These are phyloP conservation scores for Scaptomyza polygonia DNA, from an alignment of 2,888 invertebrate genomes.

Conservation along the genomic window DNA sequence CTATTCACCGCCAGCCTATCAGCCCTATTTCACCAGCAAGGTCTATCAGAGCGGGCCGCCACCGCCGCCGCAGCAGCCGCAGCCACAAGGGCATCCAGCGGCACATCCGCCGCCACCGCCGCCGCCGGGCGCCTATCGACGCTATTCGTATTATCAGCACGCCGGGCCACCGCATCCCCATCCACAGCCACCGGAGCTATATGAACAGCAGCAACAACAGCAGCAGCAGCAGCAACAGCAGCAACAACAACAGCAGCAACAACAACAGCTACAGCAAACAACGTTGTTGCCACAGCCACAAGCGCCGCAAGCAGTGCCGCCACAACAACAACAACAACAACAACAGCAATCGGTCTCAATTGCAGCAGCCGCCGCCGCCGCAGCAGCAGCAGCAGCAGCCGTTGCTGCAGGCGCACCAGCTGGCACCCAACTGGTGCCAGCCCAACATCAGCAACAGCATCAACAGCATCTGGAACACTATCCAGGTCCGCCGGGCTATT, in stretches of 20 bases:
- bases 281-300: conserved; percentile 38
- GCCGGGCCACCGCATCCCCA: conserved; percentile 50
- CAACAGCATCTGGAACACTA: conserved; percentile 85
- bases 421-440: conserved; percentile 84
- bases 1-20: conserved; percentile 85
- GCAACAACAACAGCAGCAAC: conserved; percentile 61
- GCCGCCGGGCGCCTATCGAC: conserved; percentile 71
- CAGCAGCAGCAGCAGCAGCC: conserved; percentile 65
- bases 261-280: conserved; percentile 56
- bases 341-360: conserved; percentile 48
- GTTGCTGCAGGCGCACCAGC: conserved; percentile 46
- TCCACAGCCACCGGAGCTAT: conserved; percentile 81
- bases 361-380: conserved; percentile 67
- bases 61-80: conserved; percentile 83
- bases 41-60: conserved; percentile 85
- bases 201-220: conserved; percentile 77
- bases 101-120: conserved; percentile 82
- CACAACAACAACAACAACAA: conserved; percentile 56
- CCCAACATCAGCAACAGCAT: conserved; percentile 79
- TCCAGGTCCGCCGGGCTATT: conserved; percentile 86
- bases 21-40: conserved; percentile 85
- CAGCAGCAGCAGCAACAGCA: conserved; percentile 59
- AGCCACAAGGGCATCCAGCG: conserved; percentile 74
- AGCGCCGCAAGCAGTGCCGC: conserved; percentile 6
- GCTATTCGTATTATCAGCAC: conserved; percentile 73